Conservation (phyloP, 2,888 invertebrate genomes). For the Octodonta nipae region DNA sequence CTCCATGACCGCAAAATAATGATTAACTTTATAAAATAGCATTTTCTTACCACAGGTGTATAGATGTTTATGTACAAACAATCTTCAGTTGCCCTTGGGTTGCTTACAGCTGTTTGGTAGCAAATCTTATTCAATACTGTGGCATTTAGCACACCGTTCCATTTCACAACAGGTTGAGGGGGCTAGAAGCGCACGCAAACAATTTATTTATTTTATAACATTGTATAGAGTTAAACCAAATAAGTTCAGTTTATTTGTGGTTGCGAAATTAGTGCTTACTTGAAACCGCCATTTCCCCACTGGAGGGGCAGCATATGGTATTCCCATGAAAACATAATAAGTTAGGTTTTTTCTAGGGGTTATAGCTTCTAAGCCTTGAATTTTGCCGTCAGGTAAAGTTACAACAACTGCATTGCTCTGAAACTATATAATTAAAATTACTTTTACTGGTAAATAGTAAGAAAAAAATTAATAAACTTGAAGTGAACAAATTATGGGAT, state of each 20-base stretch:
- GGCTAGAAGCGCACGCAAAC: constrained; percentile 5
- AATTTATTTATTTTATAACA: neutral
- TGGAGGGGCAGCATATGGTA: constrained; percentile 21
- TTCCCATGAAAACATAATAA: constrained; percentile 17
- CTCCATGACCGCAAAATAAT: neutral
- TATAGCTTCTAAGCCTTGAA: constrained; percentile 10
- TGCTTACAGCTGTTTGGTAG: constrained; percentile 6
- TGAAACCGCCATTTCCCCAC: constrained; percentile 19
- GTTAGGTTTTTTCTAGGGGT: constrained; percentile 4
- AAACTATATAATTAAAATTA: constrained; percentile 9
- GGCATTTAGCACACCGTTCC: constrained; percentile 8
- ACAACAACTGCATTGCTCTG: constrained; percentile 9
- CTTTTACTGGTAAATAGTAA: too few species aligned
- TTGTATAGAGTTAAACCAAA: neutral
- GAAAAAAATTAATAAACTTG: too few species aligned
- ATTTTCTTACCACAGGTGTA: constrained; percentile 7
- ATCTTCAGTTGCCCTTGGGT: constrained; percentile 11
- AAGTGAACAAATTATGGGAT: neutral
- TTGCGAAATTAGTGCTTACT: constrained; percentile 11
- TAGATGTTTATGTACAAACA: constrained; percentile 14
- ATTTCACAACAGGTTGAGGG: constrained; percentile 5
- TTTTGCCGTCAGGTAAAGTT: constrained; percentile 13
- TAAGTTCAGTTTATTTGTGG: too few species aligned
- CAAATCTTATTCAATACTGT: constrained; percentile 9
- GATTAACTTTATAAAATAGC: neutral